Base-by-base conservation (phyloP, 2,888 invertebrate species). In the Caenorhabditis sp. region DNA sequence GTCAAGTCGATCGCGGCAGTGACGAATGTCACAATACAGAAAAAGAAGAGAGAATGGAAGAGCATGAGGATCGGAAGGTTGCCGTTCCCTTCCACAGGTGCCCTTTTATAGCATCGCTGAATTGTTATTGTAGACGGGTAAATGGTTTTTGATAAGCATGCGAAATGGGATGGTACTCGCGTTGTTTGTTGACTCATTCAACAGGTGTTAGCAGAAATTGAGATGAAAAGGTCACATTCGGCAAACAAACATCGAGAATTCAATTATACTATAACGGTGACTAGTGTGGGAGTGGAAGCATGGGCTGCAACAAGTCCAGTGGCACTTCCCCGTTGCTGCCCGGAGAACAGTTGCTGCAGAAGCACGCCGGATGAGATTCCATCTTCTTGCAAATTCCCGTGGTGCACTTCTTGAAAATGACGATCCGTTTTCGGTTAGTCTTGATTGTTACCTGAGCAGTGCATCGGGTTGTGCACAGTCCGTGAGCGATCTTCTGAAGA, bases 391-490 rank as follows among this genome's bases (percentile, higher is more conserved):
- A 65, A 26, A 6, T 26, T 46, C 65, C 55, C n/a, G 32, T 27
- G 6, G 24, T 7, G 22, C 65, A 65, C 27, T 65, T 65, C 55
- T n/a, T 59, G 22, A 15, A 48, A 20, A 20, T 8, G 7, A 8
- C 11, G 5, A 7, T 20, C 20, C 8, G 22, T n/a, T 17, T 8
- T 2, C 9, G 15, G 37, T 13, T 7, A 35, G 26, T 26, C 15
- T 13, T 13, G 17, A 37, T 24, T 13, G n/a, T 2, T 24, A 74
- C 74, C 66, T 74, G 75, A 2, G 46, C 32, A 24, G 56, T 58
- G n/a, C 75, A 75, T 20, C 62, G 58, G 24, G 68, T 46, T 1
- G 59, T 75, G 22, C 75, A 75, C 5, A 75, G 35, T 37, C 75
- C 75, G 7, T 58, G 50, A 13, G 75, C 62, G 13, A 59, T 59